These are phyloP conservation scores for Manacus vitellinus DNA, from an alignment of 2,113 vertebrate genomes.

Conservation along the genomic window DNA sequence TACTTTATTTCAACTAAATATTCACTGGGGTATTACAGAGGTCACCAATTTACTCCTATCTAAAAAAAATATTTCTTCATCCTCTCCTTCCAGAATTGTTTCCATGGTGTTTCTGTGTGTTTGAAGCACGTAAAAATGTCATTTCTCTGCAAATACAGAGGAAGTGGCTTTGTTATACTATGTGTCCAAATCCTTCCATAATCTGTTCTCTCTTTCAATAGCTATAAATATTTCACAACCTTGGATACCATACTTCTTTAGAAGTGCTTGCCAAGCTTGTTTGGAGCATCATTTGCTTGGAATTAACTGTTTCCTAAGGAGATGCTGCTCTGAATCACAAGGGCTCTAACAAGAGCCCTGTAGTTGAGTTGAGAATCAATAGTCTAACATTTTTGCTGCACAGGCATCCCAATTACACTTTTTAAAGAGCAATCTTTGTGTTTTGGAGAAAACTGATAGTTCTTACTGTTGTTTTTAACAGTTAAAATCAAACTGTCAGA, in stretches of 20 bases:
- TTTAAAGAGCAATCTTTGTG: not conserved
- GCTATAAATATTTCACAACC: not conserved
- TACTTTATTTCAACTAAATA: not conserved
- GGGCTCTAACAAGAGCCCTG: not conserved
- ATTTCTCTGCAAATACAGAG: not conserved
- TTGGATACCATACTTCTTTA: not conserved
- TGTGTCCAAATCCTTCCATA: not conserved
- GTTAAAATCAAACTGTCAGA: not conserved
- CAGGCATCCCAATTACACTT: not conserved
- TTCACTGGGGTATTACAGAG: not conserved
- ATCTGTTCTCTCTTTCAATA: not conserved
- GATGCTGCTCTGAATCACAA: not conserved
- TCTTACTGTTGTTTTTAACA: not conserved
- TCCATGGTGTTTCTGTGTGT: not conserved
- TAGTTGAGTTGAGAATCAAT: not conserved
- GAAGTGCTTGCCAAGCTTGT: not conserved
- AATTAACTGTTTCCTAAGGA: not conserved
- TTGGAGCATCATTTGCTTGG: not conserved
- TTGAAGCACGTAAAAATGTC: not conserved
- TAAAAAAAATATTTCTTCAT: not conserved
- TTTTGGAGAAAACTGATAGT: not conserved
- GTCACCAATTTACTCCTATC: not conserved
- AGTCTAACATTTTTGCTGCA: not conserved
- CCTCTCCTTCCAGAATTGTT: not conserved
- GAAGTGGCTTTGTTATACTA: not conserved